Conservation (phyloP, 1,140 invertebrate genomes). For the Drosophila insularis region DNA sequence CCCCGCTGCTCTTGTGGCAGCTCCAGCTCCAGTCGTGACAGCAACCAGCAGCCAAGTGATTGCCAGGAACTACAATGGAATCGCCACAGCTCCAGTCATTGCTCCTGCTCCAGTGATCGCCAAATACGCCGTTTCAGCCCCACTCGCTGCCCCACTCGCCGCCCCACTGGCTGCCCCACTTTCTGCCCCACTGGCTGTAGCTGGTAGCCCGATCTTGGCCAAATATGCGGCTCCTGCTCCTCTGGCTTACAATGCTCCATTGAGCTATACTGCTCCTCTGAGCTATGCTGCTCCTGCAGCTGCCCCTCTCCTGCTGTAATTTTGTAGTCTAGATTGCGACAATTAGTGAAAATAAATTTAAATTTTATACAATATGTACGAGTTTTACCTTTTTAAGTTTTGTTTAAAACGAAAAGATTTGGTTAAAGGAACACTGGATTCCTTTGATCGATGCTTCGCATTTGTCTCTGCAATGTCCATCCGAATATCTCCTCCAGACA, state of each 20-base stretch:
- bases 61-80: constrained; percentile 82
- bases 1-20: constrained; percentile 59
- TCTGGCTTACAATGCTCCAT: constrained; percentile 14
- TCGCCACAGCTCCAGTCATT: constrained; percentile 61
- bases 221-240: constrained; percentile 28
- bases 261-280: neutral
- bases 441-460: no score
- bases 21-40: constrained; percentile 75
- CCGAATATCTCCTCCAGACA: no score
- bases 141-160: constrained; percentile 36
- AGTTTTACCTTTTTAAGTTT: no score
- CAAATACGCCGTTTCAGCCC: constrained; percentile 2
- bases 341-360: no score
- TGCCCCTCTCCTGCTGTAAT: constrained; percentile 19
- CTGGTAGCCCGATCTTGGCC: neutral
- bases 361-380: no score
- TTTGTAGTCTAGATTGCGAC: no score
- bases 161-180: constrained; percentile 28
- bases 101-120: constrained; percentile 42
- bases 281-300: neutral
- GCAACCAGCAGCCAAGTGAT: constrained; percentile 83
- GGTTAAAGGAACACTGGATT: no score
- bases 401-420: no score
- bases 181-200: constrained; percentile 15
- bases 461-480: no score